Evolutionary conservation across 2,888 invertebrate species (phyloP).

Genomic region (Dasypogon diadema): DNA sequence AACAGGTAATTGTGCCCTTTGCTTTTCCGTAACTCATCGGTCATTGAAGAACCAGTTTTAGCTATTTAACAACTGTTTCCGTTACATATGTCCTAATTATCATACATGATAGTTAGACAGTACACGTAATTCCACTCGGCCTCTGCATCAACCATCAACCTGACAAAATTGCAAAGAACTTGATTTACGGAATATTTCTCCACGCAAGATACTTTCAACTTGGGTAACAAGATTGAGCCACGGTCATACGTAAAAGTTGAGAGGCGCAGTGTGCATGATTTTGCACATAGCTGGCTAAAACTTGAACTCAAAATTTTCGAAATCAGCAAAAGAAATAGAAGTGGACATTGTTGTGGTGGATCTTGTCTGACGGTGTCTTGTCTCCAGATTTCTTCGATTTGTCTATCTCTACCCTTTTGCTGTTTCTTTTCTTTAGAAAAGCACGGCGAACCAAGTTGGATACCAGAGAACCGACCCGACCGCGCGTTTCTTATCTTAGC

Average conservation of each 20-base stretch:
- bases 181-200: slow-evolving; percentile 38
- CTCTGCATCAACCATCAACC: slow-evolving; percentile 13
- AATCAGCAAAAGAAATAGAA: slow-evolving; percentile 41
- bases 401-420: slow-evolving; percentile 35
- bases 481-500: slow-evolving; percentile 40
- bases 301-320: slow-evolving; percentile 35
- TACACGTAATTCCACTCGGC: slow-evolving; percentile 2
- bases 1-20: slow-evolving; percentile 11
- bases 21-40: background rate
- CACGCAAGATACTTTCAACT: slow-evolving; percentile 36
- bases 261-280: slow-evolving; percentile 2
- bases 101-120: slow-evolving; percentile 27
- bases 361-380: slow-evolving; percentile 38
- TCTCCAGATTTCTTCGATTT: slow-evolving; percentile 35
- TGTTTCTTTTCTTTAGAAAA: slow-evolving; percentile 29
- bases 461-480: slow-evolving; percentile 32
- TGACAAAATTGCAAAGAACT: slow-evolving; percentile 34
- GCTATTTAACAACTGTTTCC: slow-evolving; percentile 31
- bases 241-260: slow-evolving; percentile 14
- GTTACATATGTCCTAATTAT: slow-evolving; percentile 44
- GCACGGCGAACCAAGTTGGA: background rate
- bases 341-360: slow-evolving; percentile 32
- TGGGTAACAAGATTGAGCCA: background rate
- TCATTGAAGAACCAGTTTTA: slow-evolving; percentile 21
- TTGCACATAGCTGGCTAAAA: slow-evolving; percentile 20